Evolutionary conservation across 2,113 vertebrate species (phyloP).

Genomic region (Zingel zingel): DNA sequence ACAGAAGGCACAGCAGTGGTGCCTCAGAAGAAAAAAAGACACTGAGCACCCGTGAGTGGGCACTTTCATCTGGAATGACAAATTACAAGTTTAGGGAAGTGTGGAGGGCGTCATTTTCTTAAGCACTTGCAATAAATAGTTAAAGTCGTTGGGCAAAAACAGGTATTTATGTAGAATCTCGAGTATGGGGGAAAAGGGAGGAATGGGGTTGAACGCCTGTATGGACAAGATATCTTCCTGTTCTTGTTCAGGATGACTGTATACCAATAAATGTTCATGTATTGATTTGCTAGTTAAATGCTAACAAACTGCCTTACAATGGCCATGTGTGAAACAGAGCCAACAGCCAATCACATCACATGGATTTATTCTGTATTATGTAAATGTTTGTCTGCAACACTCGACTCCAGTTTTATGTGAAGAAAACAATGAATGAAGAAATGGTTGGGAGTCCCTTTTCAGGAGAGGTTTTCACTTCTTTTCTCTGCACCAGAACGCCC

Average conservation of each 20-base stretch:
- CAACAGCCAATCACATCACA: slow-evolving; percentile 54
- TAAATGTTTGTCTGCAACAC: slow-evolving; percentile 51
- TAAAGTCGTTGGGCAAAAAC: slow-evolving; percentile 61
- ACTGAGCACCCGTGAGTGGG: slow-evolving; percentile 65
- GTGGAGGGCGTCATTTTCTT: slow-evolving; percentile 61
- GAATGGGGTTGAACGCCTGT: slow-evolving; percentile 38
- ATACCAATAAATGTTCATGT: slow-evolving; percentile 44
- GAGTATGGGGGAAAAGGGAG: slow-evolving; percentile 25
- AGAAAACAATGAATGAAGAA: slow-evolving; percentile 50
- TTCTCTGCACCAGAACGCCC: slow-evolving; percentile 61
- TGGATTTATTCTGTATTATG: slow-evolving; percentile 50
- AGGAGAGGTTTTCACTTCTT: slow-evolving; percentile 52
- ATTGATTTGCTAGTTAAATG: slow-evolving; percentile 38
- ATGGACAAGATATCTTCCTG: slow-evolving; percentile 32
- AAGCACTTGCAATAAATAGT: slow-evolving; percentile 82
- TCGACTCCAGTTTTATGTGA: slow-evolving; percentile 52
- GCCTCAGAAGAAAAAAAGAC: slow-evolving; percentile 69
- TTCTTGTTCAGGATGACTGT: slow-evolving; percentile 26
- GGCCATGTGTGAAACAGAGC: slow-evolving; percentile 48
- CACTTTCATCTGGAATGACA: slow-evolving; percentile 75
- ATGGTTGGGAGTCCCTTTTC: slow-evolving; percentile 57
- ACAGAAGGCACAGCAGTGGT: slow-evolving; percentile 73
- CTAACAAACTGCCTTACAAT: slow-evolving; percentile 41
- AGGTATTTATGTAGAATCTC: slow-evolving; percentile 54
- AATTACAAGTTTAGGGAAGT: slow-evolving; percentile 63